Evolutionary conservation across 2,797 vertebrate genomes (phyloP).

Genomic region (Eulemur albifrons): DNA sequence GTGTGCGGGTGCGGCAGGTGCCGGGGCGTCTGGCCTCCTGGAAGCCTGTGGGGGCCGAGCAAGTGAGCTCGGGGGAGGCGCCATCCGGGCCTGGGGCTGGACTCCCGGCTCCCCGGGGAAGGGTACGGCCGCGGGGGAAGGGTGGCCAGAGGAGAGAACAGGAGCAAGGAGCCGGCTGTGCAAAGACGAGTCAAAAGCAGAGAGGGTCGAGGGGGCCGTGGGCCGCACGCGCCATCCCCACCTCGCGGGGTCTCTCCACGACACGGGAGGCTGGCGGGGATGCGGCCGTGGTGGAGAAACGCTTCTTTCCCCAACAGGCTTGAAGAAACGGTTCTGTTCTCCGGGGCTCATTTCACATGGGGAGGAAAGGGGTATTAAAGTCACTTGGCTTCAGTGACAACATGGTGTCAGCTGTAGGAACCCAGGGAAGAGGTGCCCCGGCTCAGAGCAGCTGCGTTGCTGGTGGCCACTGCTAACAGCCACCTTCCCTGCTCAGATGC

Average conservation of each 20-base stretch:
- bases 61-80: not conserved
- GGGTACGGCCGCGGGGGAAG: not conserved
- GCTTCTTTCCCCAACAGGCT: not conserved
- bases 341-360: not conserved
- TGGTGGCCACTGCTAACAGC: not conserved
- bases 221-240: not conserved
- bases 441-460: not conserved
- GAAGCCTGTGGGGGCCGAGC: not conserved
- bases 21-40: not conserved
- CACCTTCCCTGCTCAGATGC: not conserved
- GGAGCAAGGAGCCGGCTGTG: too few relatives aligned
- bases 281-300: not conserved
- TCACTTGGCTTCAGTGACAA: not conserved
- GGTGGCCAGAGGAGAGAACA: not conserved
- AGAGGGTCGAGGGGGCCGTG: accelerated
- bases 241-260: too few relatives aligned
- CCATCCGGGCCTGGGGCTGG: not conserved
- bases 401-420: not conserved
- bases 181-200: not conserved
- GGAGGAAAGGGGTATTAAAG: not conserved
- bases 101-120: not conserved
- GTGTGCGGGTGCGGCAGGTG: not conserved
- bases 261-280: not conserved
- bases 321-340: not conserved
- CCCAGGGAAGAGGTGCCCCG: not conserved